phyloP scores from a whole-genome alignment of 2,113 vertebrate species.

The Albula glossodonta region DNA sequence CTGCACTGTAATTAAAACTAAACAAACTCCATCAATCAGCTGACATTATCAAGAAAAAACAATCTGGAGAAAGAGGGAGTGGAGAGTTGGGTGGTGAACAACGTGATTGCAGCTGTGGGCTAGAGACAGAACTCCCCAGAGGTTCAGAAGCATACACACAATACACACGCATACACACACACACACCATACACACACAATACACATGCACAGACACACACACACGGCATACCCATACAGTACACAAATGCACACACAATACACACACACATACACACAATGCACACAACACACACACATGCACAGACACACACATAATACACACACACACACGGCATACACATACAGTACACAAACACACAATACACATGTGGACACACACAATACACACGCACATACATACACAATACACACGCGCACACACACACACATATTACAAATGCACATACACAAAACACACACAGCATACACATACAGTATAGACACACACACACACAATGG shows the following conservation, averaged over 20 bases:
- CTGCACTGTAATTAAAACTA: constrained; percentile 71
- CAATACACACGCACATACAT: neutral
- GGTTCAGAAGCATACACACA: neutral
- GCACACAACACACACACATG: neutral
- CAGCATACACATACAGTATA: too few relatives aligned
- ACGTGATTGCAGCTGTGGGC: neutral
- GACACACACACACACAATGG: neutral
- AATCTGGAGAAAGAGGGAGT: constrained; percentile 39
- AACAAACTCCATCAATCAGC: constrained; percentile 72
- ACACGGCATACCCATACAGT: constrained; percentile 12
- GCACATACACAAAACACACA: neutral
- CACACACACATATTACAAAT: neutral
- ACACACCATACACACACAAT: neutral
- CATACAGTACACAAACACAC: neutral
- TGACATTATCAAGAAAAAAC: constrained; percentile 48
- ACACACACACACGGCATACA: too few relatives aligned
- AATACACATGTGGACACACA: constrained; percentile 18
- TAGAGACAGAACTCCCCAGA: neutral
- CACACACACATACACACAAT: neutral
- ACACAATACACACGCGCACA: too few relatives aligned
- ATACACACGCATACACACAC: neutral
- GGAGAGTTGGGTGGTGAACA: neutral
- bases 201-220: neutral
- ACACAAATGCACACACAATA: too few relatives aligned
- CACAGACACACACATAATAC: neutral